Base-by-base conservation (phyloP, 2,888 invertebrate genomes). In the Phorcus lineatus region DNA sequence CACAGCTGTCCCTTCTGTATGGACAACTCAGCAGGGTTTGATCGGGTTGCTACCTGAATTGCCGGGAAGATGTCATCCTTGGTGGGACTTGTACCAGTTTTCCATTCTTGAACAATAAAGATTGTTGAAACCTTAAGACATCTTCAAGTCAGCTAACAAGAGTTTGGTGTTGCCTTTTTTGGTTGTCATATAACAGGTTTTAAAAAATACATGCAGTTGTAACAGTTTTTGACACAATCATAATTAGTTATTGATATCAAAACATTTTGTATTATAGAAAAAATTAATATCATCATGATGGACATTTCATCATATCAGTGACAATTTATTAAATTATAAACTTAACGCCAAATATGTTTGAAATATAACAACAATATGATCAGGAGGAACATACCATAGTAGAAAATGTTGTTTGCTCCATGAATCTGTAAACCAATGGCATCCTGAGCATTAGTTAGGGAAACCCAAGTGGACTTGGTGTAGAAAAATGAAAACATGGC, bases 41-140 rank as follows among this genome's bases (percentile, higher is more conserved):
- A 22, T 19, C 22, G 28, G 16, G 62, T 62, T 36, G 55, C 78
- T 19, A 52, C 47, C n/a, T 53, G 40, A 17, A 67, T 53, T 22
- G 47, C 16, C n/a, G 79, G 79, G 62, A 75, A 75, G 17, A 80
- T 75, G 75, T 80, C 79, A 28, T 24, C 40, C 16, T 24, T 57
- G 31, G 55, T 62, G 9, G 40, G 24, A 19, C 36, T 22, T 16
- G 75, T 31, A 28, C 79, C 79, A 36, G 74, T 22, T 54, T 70
- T 40, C 79, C 79, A 79, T 74, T 79, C 79, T 79, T 53, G 17
- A 22, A 36, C n/a, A 66, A 19, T 17, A 31, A 19, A 77, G 70
- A 17, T 19, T 52, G 28, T 9, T 36, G n/a, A n/a, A n/a, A n/a
- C n/a, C n/a, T 36, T 36, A 11, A 47, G 6, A 47, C 47, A 47